Conservation (phyloP, 2,113 vertebrate species). For the Hemicordylus capensis region DNA sequence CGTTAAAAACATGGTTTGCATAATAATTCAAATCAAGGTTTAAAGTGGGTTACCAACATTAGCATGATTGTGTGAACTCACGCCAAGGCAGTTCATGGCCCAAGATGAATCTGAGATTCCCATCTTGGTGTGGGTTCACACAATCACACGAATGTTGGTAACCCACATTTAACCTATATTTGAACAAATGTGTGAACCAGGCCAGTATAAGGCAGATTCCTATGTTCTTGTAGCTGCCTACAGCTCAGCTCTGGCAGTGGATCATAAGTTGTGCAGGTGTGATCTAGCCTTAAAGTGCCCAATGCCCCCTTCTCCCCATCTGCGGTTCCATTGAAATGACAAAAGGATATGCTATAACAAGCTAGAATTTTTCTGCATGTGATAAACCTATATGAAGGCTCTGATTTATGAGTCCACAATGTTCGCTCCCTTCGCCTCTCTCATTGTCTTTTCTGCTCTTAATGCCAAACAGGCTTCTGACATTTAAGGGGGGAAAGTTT, state of each 20-base stretch:
- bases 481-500: neutral
- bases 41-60: no score
- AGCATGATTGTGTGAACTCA: no score
- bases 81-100: no score
- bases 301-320: neutral
- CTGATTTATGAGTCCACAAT: neutral
- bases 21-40: no score
- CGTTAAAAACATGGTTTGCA: no score
- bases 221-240: no score
- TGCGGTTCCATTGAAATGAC: neutral
- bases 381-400: neutral
- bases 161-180: no score
- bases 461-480: neutral
- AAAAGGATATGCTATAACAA: neutral
- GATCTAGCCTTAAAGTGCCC: neutral
- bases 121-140: no score
- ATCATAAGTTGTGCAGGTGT: neutral
- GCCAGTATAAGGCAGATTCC: no score
- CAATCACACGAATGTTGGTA: no score
- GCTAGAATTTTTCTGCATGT: neutral
- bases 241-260: neutral
- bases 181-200: no score
- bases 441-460: neutral
- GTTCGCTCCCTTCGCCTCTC: neutral
- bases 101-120: no score